phyloP scores from a whole-genome alignment of 2,888 invertebrate genomes.

The Anarsia innoxiella region DNA sequence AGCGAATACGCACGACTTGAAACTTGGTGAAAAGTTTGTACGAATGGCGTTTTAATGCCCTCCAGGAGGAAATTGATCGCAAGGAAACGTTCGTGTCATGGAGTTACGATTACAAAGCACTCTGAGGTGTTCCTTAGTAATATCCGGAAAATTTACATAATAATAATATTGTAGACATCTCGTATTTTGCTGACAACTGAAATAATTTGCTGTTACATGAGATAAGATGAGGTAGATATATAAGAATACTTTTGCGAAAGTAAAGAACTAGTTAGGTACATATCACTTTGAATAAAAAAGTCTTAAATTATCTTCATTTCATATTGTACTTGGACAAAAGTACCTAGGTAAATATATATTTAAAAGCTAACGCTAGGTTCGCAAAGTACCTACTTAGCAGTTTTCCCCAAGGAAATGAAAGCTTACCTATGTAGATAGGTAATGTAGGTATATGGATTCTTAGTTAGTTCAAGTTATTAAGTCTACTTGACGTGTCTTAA shows the following conservation, averaged over 20 bases:
- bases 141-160: too few relatives aligned
- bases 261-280: neutral
- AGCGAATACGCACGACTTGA: conserved; percentile 44
- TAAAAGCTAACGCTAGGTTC: too few relatives aligned
- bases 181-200: too few relatives aligned
- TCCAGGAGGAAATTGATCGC: conserved; percentile 41
- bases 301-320: too few relatives aligned
- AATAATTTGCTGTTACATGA: too few relatives aligned
- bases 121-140: neutral
- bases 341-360: too few relatives aligned
- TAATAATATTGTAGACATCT: too few relatives aligned
- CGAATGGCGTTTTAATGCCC: conserved; percentile 46
- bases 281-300: too few relatives aligned
- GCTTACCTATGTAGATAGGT: neutral
- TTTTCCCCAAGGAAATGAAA: neutral
- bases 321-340: too few relatives aligned
- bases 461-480: too few relatives aligned
- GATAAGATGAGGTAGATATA: neutral
- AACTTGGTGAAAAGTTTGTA: conserved; percentile 39
- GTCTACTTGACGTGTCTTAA: neutral
- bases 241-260: neutral
- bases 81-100: conserved; percentile 21
- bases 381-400: neutral
- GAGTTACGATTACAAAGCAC: conserved; percentile 5
- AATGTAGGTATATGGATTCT: too few relatives aligned